phyloP scores from a whole-genome alignment of 2,113 vertebrate species.

The Myotis lucifugus region DNA sequence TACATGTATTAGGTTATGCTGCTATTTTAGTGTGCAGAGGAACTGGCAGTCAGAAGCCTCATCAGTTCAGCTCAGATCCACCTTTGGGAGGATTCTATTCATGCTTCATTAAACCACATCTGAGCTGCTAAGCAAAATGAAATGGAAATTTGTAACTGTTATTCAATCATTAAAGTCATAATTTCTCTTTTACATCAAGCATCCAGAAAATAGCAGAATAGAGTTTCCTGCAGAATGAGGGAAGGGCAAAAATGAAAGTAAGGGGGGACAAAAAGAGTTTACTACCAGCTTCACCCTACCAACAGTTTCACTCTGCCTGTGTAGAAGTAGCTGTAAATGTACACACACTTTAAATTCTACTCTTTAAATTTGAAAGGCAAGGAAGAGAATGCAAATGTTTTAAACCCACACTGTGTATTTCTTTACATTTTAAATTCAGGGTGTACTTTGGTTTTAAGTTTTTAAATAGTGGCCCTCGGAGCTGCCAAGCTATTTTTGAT shows the following conservation, averaged over 20 bases:
- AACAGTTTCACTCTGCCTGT: background rate
- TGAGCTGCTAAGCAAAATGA: conserved; percentile 40
- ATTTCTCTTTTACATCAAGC: background rate
- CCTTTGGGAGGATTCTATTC: conserved; percentile 59
- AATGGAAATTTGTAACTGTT: conserved; percentile 26
- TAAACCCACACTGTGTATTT: background rate
- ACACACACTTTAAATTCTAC: background rate
- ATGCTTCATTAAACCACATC: conserved; percentile 40
- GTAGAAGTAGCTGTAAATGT: background rate
- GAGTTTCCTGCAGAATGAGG: background rate
- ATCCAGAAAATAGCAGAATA: background rate
- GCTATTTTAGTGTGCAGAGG: conserved; percentile 55
- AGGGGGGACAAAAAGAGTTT: background rate
- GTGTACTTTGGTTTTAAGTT: conserved; percentile 52
- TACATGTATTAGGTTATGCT: conserved; percentile 32
- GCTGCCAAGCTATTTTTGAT: conserved; percentile 74
- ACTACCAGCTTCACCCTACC: background rate
- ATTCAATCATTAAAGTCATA: background rate
- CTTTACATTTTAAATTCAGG: conserved; percentile 53
- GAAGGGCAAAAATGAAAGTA: background rate
- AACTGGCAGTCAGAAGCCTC: background rate
- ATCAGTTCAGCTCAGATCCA: conserved; percentile 2
- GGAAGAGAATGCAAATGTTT: conserved; percentile 13
- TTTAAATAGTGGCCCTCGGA: conserved; percentile 47
- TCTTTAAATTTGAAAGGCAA: conserved; percentile 20